phyloP scores from a whole-genome alignment of 2,797 vertebrate genomes.

The Falco concolor region DNA sequence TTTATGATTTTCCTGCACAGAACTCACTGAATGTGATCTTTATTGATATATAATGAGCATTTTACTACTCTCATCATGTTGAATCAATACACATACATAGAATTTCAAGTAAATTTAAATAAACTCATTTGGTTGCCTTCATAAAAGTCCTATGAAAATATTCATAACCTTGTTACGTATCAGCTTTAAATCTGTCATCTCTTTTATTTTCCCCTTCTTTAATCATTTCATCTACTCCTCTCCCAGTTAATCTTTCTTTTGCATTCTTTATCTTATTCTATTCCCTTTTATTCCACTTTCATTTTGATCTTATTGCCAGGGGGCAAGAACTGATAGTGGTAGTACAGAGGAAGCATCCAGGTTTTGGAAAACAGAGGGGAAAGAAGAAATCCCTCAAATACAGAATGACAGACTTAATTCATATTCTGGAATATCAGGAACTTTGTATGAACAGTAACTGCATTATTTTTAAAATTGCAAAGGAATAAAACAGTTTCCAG shows the following conservation, averaged over 20 bases:
- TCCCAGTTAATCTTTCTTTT: neutral
- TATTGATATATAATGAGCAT: neutral
- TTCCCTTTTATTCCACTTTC: neutral
- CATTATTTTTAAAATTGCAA: neutral
- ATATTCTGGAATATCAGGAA: neutral
- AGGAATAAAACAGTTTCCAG: neutral
- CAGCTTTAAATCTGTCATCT: neutral
- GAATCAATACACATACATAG: neutral
- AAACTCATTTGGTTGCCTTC: neutral
- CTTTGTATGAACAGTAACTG: neutral
- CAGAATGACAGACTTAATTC: neutral
- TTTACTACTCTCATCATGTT: neutral
- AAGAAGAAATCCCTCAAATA: neutral
- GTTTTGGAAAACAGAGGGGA: neutral
- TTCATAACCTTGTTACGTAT: neutral
- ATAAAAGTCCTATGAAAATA: neutral
- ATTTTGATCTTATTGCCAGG: conserved; percentile 27
- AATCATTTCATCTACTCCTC: neutral
- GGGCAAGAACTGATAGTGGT: neutral
- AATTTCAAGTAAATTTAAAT: neutral
- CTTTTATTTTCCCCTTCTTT: neutral
- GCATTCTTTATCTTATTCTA: neutral
- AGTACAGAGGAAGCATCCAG: neutral
- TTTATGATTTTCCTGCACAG: neutral
- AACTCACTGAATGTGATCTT: neutral